Evolutionary conservation across 2,888 invertebrate species (phyloP).

Genomic region (Philhelius pedissequus): DNA sequence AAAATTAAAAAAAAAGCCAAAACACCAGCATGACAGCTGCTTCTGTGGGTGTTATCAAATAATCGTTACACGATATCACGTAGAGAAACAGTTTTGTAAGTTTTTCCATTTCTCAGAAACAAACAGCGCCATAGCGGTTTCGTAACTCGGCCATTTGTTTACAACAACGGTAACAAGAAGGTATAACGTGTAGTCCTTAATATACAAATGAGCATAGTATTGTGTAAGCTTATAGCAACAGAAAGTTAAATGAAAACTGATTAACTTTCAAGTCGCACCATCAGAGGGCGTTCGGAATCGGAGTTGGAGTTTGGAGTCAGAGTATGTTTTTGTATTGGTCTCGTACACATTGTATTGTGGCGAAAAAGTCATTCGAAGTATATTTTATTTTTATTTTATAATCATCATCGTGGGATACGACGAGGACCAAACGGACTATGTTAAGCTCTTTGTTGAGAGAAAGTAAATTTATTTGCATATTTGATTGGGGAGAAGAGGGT

Average conservation of each 20-base stretch:
- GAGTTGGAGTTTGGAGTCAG: not conserved
- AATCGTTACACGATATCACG: conserved; percentile 66
- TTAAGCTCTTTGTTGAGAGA: not conserved
- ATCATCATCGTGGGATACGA: not conserved
- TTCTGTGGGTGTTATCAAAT: conserved; percentile 56
- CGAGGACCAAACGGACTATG: not conserved
- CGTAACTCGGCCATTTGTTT: not conserved
- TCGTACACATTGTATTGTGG: no score
- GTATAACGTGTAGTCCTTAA: not conserved
- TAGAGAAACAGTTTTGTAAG: conserved; percentile 55
- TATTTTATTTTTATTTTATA: not conserved
- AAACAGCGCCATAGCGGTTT: conserved; percentile 35
- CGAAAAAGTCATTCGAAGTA: not conserved
- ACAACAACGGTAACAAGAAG: not conserved
- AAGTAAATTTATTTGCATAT: conserved; percentile 17
- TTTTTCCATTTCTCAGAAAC: conserved; percentile 9
- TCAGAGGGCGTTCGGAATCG: not conserved
- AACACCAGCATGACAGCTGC: conserved; percentile 52
- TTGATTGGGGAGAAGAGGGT: conserved; percentile 12
- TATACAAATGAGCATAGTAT: conserved; percentile 32
- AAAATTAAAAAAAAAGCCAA: not conserved
- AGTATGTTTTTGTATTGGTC: not conserved
- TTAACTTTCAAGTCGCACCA: conserved; percentile 42
- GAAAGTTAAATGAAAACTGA: conserved; percentile 42
- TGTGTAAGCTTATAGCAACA: conserved; percentile 8